Conservation (phyloP, 1,140 invertebrate genomes). For the Drosophila ercepeae region DNA sequence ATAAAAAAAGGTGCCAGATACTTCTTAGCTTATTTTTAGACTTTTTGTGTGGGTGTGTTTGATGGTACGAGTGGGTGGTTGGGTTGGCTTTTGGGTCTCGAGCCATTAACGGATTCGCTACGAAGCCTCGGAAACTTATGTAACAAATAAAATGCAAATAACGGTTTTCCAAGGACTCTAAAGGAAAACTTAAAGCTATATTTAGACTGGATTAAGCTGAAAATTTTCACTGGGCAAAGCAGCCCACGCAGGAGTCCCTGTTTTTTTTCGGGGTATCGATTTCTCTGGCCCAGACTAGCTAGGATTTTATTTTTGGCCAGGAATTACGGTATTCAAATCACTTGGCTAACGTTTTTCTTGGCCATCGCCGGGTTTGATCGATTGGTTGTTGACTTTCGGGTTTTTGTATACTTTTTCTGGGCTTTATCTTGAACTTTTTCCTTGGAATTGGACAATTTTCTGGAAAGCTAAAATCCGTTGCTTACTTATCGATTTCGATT, state of each 20-base stretch:
- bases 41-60: neutral
- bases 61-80: slow-evolving; percentile 5
- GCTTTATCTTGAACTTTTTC: slow-evolving; percentile 29
- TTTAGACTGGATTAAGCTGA: neutral
- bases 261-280: slow-evolving; percentile 36
- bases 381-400: slow-evolving; percentile 23
- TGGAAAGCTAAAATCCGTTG: slow-evolving; percentile 22
- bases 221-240: slow-evolving; percentile 21
- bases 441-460: slow-evolving; percentile 31
- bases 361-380: slow-evolving; percentile 44
- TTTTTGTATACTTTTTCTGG: slow-evolving; percentile 32
- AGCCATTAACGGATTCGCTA: slow-evolving; percentile 50
- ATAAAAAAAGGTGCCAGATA: neutral
- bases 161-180: slow-evolving; percentile 1
- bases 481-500: slow-evolving; percentile 83
- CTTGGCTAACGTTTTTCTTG: slow-evolving; percentile 78
- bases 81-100: slow-evolving; percentile 2
- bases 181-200: neutral
- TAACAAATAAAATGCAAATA: slow-evolving; percentile 36
- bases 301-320: neutral
- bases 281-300: slow-evolving; percentile 35
- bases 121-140: slow-evolving; percentile 47
- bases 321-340: slow-evolving; percentile 22
- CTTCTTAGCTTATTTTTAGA: neutral
- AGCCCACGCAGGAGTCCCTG: slow-evolving; percentile 31